Conservation (phyloP, 2,113 vertebrate genomes). For the Chaetura pelagica region DNA sequence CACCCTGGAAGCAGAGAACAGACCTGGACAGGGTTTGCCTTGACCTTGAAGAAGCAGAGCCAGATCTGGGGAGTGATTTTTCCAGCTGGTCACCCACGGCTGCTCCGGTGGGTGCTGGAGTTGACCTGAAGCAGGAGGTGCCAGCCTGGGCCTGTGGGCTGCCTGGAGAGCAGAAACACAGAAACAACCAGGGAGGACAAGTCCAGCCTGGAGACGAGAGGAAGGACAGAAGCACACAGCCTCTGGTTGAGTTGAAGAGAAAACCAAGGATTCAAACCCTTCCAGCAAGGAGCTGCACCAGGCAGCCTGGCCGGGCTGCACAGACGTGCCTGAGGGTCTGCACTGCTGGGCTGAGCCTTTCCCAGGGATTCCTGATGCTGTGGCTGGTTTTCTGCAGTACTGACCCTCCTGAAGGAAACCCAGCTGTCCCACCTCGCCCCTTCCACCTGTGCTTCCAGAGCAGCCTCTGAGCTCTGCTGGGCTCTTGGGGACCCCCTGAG, state of each 20-base stretch:
- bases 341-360: background rate
- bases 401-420: background rate
- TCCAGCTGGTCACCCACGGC: background rate
- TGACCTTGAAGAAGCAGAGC: background rate
- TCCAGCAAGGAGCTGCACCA: slow-evolving; percentile 33
- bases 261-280: background rate
- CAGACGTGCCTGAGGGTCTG: rapidly evolving
- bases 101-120: slow-evolving; percentile 11
- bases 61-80: background rate
- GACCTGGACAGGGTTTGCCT: background rate
- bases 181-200: background rate
- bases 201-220: background rate
- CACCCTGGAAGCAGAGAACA: background rate
- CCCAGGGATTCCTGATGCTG: background rate
- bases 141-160: background rate
- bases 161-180: background rate
- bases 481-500: background rate
- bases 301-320: slow-evolving; percentile 6
- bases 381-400: background rate
- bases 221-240: background rate
- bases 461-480: background rate
- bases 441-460: background rate
- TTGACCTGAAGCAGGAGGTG: background rate
- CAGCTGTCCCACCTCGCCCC: background rate
- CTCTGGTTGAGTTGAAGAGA: background rate